Percentiles rank a stretch among this genome's conserved stretches.
phyloP scores from a whole-genome alignment of 1,140 invertebrate species.

The Ooceraea biroi region DNA sequence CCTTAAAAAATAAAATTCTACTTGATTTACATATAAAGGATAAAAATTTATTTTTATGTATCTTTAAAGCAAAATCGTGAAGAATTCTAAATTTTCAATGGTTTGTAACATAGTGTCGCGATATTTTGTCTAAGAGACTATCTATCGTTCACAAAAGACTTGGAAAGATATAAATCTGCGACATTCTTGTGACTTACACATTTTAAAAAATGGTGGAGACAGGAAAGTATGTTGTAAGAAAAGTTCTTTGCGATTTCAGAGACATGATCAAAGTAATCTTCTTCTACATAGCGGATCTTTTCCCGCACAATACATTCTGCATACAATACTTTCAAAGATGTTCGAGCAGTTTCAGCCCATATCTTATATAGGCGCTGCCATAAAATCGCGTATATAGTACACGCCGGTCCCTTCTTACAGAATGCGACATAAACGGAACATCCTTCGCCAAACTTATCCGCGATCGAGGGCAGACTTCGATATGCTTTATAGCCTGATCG shows the following conservation, averaged over 20 bases:
- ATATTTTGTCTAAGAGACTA: constrained; percentile 1
- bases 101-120: neutral
- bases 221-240: neutral
- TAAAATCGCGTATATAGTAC: constrained; percentile 6
- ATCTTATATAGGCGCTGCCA: neutral
- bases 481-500: constrained; percentile 88
- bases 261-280: neutral
- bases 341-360: neutral
- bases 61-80: neutral
- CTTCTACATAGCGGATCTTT: constrained; percentile 4
- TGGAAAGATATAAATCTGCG: neutral
- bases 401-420: constrained; percentile 79
- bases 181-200: neutral
- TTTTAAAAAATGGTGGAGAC: constrained; percentile 1
- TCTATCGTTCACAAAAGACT: neutral
- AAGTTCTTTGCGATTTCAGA: neutral
- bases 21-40: neutral
- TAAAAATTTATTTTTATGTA: neutral
- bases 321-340: neutral
- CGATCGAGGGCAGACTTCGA: constrained; percentile 88
- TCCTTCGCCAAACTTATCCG: constrained; percentile 88
- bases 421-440: constrained; percentile 86
- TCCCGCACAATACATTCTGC: neutral
- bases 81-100: neutral
- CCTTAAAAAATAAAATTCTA: neutral